phyloP scores from a whole-genome alignment of 2,113 vertebrate species.

The Boulengeromyrus knoepffleri region DNA sequence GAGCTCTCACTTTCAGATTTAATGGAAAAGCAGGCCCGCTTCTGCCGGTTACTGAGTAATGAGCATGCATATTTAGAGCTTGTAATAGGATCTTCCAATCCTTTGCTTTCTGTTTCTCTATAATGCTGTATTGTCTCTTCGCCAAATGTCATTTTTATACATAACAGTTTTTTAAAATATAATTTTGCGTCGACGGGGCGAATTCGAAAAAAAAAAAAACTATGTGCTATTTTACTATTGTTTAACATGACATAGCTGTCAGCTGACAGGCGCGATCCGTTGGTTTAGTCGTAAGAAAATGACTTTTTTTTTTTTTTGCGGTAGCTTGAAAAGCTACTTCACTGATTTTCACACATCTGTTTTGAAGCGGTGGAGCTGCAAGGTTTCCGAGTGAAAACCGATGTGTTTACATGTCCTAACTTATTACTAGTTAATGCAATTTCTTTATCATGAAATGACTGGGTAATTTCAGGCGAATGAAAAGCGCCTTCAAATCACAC shows the following conservation, averaged over 20 bases:
- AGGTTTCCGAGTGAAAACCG: not conserved
- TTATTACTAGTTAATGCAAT: not conserved
- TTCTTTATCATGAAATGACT: not conserved
- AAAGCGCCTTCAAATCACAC: not conserved
- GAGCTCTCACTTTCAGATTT: slow-evolving; percentile 35
- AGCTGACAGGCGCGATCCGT: not conserved
- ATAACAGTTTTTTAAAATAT: not conserved
- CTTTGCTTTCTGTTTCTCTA: slow-evolving; percentile 14
- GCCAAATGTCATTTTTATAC: slow-evolving; percentile 16
- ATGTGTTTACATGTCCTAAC: not conserved
- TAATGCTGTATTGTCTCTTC: slow-evolving; percentile 18
- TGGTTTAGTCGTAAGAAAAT: not conserved
- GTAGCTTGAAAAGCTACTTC: not conserved
- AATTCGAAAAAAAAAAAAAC: not conserved
- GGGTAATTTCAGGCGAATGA: not conserved
- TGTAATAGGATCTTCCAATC: slow-evolving; percentile 24
- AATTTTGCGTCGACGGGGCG: not conserved
- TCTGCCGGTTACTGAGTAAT: slow-evolving; percentile 29
- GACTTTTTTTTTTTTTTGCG: not conserved
- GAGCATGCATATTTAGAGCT: slow-evolving; percentile 24
- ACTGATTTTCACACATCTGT: not conserved
- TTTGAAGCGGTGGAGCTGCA: not conserved
- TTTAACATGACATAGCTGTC: not conserved
- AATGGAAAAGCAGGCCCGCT: slow-evolving; percentile 27
- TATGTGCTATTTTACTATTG: not conserved